Percentiles rank a stretch among this genome's conserved stretches.
These are phyloP conservation scores for Drosophila virilis DNA, from an alignment of 1,140 invertebrate species.

Conservation along the genomic window DNA sequence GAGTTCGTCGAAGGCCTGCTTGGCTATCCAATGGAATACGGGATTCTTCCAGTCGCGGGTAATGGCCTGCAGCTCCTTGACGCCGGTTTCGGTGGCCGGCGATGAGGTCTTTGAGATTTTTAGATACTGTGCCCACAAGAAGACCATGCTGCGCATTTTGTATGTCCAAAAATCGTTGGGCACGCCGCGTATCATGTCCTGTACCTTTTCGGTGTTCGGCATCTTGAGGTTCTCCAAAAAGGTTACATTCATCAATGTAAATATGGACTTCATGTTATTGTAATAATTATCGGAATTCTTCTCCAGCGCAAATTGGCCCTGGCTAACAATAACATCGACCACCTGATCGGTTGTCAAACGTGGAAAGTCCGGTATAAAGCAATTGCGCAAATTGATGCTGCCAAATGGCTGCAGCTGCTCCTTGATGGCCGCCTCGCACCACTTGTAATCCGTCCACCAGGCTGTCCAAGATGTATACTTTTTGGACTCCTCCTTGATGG, in stretches of 20 bases:
- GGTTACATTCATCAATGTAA: constrained; percentile 66
- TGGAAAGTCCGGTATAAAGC: constrained; percentile 63
- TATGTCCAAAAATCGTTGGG: constrained; percentile 67
- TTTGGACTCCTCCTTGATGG: constrained; percentile 41
- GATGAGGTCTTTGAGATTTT: constrained; percentile 37
- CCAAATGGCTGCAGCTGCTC: constrained; percentile 45
- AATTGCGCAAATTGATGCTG: constrained; percentile 58
- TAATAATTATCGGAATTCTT: constrained; percentile 67
- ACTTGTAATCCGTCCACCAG: constrained; percentile 67
- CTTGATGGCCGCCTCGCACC: constrained; percentile 54
- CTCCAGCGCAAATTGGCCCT: constrained; percentile 52
- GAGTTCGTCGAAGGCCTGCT: constrained; percentile 65
- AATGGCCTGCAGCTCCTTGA: constrained; percentile 54
- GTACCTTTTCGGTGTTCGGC: constrained; percentile 46
- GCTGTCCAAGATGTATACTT: constrained; percentile 54
- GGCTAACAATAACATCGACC: constrained; percentile 55
- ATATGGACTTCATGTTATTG: constrained; percentile 65
- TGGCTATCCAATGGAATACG: constrained; percentile 66
- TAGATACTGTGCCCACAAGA: constrained; percentile 59
- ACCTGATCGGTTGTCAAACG: constrained; percentile 61
- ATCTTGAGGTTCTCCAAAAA: constrained; percentile 63
- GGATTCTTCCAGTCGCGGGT: constrained; percentile 61
- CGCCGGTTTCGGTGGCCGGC: constrained; percentile 32
- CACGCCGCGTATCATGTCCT: constrained; percentile 60
- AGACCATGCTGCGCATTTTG: constrained; percentile 69